These are phyloP conservation scores for Porites rus DNA, from an alignment of 92 coral and sea anemone genomes.

Conservation along the genomic window DNA sequence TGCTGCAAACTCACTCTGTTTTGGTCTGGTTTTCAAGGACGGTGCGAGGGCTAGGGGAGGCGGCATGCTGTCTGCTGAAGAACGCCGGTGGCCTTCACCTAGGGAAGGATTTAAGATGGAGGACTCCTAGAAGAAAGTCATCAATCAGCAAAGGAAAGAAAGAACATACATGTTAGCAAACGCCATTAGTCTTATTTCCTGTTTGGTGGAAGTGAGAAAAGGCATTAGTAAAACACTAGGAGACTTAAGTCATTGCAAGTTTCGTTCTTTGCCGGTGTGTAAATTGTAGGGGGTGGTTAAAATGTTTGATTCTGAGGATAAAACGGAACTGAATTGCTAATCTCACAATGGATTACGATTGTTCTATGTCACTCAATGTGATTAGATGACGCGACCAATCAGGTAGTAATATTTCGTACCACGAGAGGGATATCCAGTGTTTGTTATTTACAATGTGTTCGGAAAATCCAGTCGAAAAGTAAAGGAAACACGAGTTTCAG, in stretches of 20 bases:
- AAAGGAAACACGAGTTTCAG: too few relatives aligned
- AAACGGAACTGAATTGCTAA: too few relatives aligned
- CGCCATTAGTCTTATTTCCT: not conserved
- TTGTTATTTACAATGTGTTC: too few relatives aligned
- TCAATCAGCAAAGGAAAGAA: conserved; percentile 84
- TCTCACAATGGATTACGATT: too few relatives aligned
- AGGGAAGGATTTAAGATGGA: conserved; percentile 63
- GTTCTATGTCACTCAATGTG: too few relatives aligned
- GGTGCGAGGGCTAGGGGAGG: conserved; percentile 34
- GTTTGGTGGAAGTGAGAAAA: conserved; percentile 7
- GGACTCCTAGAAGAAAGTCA: conserved; percentile 90
- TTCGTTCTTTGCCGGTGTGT: not conserved
- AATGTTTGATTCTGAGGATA: too few relatives aligned
- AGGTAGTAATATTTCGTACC: too few relatives aligned
- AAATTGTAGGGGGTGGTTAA: not conserved
- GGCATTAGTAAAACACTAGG: not conserved
- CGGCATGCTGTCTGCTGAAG: conserved; percentile 9
- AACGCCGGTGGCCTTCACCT: conserved; percentile 18
- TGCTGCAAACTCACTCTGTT: conserved; percentile 7
- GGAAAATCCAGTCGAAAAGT: too few relatives aligned
- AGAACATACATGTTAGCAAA: conserved; percentile 66
- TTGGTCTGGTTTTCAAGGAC: not conserved
- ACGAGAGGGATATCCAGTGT: too few relatives aligned
- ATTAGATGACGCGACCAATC: too few relatives aligned
- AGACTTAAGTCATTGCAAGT: not conserved